Percentiles rank a stretch among this genome's conserved stretches.
Conservation (phyloP, 2,888 invertebrate genomes). For the Lasioglossum villosulum region DNA sequence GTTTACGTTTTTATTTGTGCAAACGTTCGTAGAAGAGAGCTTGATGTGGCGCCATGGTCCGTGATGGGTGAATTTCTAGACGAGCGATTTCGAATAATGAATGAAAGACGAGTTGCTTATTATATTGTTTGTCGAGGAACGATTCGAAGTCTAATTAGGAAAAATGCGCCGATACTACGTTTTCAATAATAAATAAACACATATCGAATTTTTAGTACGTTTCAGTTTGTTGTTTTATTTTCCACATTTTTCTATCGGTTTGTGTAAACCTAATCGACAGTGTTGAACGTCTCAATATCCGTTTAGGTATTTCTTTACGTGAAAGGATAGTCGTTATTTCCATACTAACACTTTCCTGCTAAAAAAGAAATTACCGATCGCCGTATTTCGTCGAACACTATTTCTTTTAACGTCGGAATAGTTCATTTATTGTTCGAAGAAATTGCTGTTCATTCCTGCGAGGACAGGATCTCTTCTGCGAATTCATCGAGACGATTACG, state of each 20-base stretch:
- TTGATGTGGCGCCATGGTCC: neutral
- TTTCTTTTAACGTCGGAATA: neutral
- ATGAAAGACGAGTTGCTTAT: neutral
- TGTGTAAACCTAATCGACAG: neutral
- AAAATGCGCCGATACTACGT: neutral
- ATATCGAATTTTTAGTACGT: constrained; percentile 12
- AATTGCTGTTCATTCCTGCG: neutral
- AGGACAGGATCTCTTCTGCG: neutral
- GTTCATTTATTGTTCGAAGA: constrained; percentile 4
- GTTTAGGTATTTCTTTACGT: neutral
- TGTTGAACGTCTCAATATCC: neutral
- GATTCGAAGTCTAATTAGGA: neutral
- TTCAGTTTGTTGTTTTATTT: neutral
- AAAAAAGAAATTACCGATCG: neutral
- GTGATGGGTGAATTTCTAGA: neutral
- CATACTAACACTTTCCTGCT: neutral
- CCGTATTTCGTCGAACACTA: neutral
- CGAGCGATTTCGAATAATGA: constrained; percentile 3
- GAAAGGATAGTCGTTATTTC: neutral
- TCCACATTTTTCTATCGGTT: neutral
- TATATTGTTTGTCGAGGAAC: neutral
- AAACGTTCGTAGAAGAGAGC: constrained; percentile 7
- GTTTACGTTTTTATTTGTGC: neutral
- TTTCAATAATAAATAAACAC: constrained; percentile 13
- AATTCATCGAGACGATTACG: neutral